Conservation (phyloP, 2,888 invertebrate genomes). For the Chelonus formosanus region DNA sequence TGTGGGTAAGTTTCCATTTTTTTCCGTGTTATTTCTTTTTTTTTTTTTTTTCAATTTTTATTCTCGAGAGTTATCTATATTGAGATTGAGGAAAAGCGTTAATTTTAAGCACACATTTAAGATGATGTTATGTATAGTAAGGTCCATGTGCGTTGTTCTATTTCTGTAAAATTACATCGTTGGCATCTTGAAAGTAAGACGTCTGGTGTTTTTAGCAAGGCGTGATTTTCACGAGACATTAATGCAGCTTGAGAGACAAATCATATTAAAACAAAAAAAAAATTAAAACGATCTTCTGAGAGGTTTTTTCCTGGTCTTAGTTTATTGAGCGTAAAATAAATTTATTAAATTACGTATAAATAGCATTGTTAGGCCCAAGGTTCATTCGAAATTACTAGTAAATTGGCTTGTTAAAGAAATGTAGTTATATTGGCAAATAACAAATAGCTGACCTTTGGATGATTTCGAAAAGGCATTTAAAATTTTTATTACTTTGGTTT, state of each 20-base stretch:
- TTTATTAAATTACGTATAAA: no score
- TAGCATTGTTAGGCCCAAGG: neutral
- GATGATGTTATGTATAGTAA: neutral
- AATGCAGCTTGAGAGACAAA: neutral
- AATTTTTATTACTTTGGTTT: no score
- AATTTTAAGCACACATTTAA: neutral
- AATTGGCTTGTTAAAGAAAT: neutral
- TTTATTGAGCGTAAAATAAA: neutral
- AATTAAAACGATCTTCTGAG: no score
- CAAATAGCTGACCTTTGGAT: neutral
- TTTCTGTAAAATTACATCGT: slow-evolving; percentile 17
- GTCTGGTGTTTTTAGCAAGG: slow-evolving; percentile 15
- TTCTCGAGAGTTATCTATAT: no score
- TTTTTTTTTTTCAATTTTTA: no score
- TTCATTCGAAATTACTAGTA: neutral
- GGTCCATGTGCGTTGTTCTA: slow-evolving; percentile 21
- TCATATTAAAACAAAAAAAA: no score
- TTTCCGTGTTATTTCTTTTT: no score
- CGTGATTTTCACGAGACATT: slow-evolving; percentile 13
- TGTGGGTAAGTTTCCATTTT: slow-evolving; percentile 56
- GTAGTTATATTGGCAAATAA: neutral
- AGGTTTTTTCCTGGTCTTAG: neutral
- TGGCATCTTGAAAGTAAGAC: slow-evolving; percentile 18
- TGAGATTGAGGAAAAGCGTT: neutral
- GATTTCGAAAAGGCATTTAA: no score